Percentiles rank a stretch among this genome's conserved stretches.
Evolutionary conservation across 2,113 vertebrate species (phyloP).

Genomic region (Oreochromis spilurus): DNA sequence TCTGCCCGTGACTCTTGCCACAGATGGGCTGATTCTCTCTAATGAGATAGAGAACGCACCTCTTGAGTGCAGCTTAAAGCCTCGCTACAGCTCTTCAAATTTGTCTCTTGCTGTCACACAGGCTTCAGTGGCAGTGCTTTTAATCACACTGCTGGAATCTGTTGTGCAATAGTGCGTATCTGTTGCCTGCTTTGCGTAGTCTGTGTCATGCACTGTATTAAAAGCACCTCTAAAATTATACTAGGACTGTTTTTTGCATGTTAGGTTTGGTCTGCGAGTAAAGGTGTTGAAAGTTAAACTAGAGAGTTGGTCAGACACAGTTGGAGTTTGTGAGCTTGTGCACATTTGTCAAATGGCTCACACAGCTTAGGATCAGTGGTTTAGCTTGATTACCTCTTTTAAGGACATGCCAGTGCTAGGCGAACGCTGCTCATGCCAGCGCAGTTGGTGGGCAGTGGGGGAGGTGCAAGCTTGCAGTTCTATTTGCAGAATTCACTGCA

Average conservation of each 20-base stretch:
- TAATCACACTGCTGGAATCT: background rate
- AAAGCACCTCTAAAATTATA: background rate
- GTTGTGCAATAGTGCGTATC: background rate
- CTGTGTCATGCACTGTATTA: background rate
- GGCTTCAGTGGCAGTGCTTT: background rate
- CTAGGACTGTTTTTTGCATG: background rate
- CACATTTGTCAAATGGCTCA: slow-evolving; percentile 62
- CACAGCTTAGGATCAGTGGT: slow-evolving; percentile 68
- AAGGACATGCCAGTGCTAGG: slow-evolving; percentile 54
- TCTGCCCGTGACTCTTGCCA: slow-evolving; percentile 52
- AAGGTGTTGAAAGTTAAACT: background rate
- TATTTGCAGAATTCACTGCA: slow-evolving; percentile 14
- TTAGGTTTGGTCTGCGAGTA: background rate
- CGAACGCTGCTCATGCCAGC: slow-evolving; percentile 3
- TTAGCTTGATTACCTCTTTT: slow-evolving; percentile 71
- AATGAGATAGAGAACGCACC: slow-evolving; percentile 54
- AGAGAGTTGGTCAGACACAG: background rate
- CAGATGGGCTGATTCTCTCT: slow-evolving; percentile 62
- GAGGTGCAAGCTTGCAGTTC: background rate
- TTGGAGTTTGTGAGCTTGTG: slow-evolving; percentile 40
- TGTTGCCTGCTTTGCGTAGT: background rate
- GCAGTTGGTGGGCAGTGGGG: background rate
- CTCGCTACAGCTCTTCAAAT: slow-evolving; percentile 26
- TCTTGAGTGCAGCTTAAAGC: slow-evolving; percentile 44
- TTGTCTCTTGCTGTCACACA: background rate